These are phyloP conservation scores for Lepidonotus clava DNA, from an alignment of 2,888 invertebrate species.

Conservation along the genomic window DNA sequence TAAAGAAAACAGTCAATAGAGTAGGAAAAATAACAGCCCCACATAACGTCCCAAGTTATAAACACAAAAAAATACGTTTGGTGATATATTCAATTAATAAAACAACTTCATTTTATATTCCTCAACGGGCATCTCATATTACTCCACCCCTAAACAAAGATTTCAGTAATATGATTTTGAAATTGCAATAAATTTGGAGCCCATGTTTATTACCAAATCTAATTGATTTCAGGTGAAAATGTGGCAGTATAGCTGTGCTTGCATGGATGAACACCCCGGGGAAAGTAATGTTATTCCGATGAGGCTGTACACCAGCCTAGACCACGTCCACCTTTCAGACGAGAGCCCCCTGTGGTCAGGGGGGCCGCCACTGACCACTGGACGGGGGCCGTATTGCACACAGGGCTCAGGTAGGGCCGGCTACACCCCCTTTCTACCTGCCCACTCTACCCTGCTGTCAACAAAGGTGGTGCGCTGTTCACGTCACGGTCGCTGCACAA, in stretches of 20 bases:
- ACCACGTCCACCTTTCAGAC: background rate
- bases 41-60: too few species aligned
- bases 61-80: too few species aligned
- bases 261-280: background rate
- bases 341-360: background rate
- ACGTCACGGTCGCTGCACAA: background rate
- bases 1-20: too few species aligned
- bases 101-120: too few species aligned
- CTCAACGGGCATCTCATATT: too few species aligned
- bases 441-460: background rate
- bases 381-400: background rate
- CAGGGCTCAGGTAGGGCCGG: background rate
- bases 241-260: background rate
- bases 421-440: background rate
- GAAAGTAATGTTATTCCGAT: slow-evolving; percentile 1
- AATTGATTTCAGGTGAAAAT: too few species aligned
- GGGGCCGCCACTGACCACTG: background rate
- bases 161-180: too few species aligned
- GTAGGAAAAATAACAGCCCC: too few species aligned
- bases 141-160: too few species aligned
- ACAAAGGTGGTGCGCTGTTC: slow-evolving; percentile 6
- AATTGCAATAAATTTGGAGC: too few species aligned
- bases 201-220: background rate
- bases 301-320: background rate
- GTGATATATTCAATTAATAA: too few species aligned